phyloP scores from a whole-genome alignment of 2,888 invertebrate species.

The Pristionchus fissidentatus region DNA sequence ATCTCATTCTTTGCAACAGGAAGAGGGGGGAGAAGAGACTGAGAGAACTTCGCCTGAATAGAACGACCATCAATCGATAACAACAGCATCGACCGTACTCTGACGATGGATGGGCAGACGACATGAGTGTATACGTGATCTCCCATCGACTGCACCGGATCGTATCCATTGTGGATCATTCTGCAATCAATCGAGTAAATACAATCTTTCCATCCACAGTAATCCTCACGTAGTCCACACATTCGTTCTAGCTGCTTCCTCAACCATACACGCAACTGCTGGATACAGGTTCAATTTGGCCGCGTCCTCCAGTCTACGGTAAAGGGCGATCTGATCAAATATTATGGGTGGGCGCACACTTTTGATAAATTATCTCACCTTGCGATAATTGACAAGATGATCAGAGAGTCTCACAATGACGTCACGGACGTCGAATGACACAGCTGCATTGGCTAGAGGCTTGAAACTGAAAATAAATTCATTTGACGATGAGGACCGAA shows the following conservation, averaged over 20 bases:
- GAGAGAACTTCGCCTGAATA: constrained; percentile 18
- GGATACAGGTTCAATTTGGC: constrained; percentile 33
- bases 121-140: constrained; percentile 39
- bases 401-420: constrained; percentile 37
- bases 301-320: constrained; percentile 35
- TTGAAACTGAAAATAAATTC: constrained; percentile 40
- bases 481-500: background rate
- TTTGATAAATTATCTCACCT: background rate
- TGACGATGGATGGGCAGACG: constrained; percentile 39
- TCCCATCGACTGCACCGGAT: constrained; percentile 29
- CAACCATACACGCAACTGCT: constrained; percentile 25
- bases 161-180: constrained; percentile 45
- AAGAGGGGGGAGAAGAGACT: constrained; percentile 16
- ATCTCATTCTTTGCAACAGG: background rate
- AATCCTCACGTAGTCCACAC: constrained; percentile 29
- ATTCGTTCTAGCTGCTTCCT: constrained; percentile 40
- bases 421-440: constrained; percentile 41
- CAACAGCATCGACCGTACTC: background rate
- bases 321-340: constrained; percentile 1
- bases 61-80: background rate
- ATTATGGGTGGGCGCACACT: background rate
- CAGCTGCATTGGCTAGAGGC: constrained; percentile 16
- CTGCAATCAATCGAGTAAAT: background rate
- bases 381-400: constrained; percentile 16
- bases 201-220: background rate